phyloP scores from a whole-genome alignment of 2,888 invertebrate genomes.

The Epinotia ramella region DNA sequence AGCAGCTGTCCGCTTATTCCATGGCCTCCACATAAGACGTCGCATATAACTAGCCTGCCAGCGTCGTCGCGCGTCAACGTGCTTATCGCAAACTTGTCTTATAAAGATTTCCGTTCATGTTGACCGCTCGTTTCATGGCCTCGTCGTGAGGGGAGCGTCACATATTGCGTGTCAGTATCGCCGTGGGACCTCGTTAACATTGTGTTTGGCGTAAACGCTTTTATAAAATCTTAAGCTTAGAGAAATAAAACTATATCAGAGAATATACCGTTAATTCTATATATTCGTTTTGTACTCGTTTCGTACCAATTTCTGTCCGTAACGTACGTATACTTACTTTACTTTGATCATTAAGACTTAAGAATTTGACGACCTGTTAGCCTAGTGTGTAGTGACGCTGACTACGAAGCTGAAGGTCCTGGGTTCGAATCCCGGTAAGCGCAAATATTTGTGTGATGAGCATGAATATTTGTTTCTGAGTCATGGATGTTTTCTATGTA shows the following conservation, averaged over 20 bases:
- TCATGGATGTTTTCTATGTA: no score
- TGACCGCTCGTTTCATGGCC: neutral
- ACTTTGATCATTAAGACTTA: no score
- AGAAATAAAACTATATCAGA: neutral
- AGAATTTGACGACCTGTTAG: no score
- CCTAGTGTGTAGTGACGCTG: no score
- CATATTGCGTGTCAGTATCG: slow-evolving; percentile 28
- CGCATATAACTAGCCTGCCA: neutral
- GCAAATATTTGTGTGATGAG: no score
- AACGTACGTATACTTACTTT: no score
- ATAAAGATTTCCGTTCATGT: neutral
- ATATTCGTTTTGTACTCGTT: no score
- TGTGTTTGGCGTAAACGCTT: slow-evolving; percentile 12
- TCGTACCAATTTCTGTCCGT: no score
- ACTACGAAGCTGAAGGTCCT: no score
- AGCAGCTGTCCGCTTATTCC: neutral
- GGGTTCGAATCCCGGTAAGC: no score
- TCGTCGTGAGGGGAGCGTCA: neutral
- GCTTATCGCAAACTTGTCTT: neutral
- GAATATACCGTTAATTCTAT: neutral
- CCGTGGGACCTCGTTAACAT: slow-evolving; percentile 19
- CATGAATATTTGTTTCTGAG: no score
- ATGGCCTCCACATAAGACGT: neutral
- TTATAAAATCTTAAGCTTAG: neutral
- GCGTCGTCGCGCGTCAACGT: neutral